phyloP scores from a whole-genome alignment of 2,797 vertebrate species.

The Phoebastria nigripes region DNA sequence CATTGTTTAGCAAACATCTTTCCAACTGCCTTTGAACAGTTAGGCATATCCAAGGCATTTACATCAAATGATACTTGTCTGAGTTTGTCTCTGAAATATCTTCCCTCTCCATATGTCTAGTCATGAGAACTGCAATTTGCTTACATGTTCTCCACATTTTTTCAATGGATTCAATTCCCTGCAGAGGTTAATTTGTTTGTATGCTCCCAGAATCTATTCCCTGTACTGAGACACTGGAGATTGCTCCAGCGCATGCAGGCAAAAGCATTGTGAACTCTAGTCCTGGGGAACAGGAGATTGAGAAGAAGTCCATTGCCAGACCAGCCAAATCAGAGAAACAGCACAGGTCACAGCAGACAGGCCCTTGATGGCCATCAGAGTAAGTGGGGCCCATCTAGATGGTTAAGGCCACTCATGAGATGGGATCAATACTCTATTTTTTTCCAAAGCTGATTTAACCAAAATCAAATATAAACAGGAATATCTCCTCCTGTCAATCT shows the following conservation, averaged over 20 bases:
- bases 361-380: background rate
- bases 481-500: background rate
- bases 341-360: background rate
- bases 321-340: background rate
- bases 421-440: background rate
- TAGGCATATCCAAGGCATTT: background rate
- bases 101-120: background rate
- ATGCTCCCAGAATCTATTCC: background rate
- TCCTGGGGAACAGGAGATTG: background rate
- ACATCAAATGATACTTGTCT: background rate
- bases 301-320: background rate
- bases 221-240: background rate
- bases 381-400: background rate
- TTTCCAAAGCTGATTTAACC: background rate
- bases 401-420: background rate
- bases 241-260: background rate
- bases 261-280: background rate
- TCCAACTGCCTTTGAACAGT: background rate
- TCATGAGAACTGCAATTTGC: background rate
- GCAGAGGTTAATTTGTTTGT: background rate
- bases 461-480: background rate
- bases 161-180: background rate
- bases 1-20: background rate
- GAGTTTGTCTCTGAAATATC: background rate
- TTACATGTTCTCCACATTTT: background rate